Evolutionary conservation across 2,113 vertebrate genomes (phyloP), one percentile per base, ranked within the genome.

Genomic region (Aegotheles bennettii): DNA sequence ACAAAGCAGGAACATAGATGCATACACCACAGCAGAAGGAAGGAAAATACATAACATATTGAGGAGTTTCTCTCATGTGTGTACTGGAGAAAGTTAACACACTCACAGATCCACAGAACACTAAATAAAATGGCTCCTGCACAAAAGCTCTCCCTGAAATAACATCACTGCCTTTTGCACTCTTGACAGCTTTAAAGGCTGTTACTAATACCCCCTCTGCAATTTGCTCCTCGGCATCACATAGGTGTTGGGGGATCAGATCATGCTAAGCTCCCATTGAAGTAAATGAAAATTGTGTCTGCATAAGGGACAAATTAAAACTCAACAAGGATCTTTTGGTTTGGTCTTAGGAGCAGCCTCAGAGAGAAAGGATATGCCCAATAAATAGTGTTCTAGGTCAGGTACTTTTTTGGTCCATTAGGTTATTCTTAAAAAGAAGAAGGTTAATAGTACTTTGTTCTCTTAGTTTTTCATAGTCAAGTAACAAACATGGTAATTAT

Each of bases 401-500:
- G 50, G 51, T 29, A 70, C 48, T 97, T 97, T 95, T 97, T 87
- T 96, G 88, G 70, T 95, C 81, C 50, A 79, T 71, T 97, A 93
- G 24, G 24, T 79, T 94, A 83, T 90, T 97, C 78, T 94, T 64
- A 60, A 68, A 60, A 94, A 86, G 24, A 53, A 24, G 87, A 12
- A 91, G 45, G 47, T 76, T 96, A 96, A 93, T 83, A 91, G 54
- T 50, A 54, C 61, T 82, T 93, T 95, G 74, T 95, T 97, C 91
- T 96, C 42, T 79, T 89, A 96, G 65, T 50, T 96, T 97, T 80
- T 96, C 93, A 95, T 96, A 96, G 77, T 42, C 36, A 50, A 45
- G 65, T 69, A 96, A 96, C 97, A 97, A 97, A 93, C 79, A 77
- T 29, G 31, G 59, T 91, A 95, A 97, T 95, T 96, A 95, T 50